A percentile compares a stretch with the other conserved stretches of the same genome.
Conservation (phyloP, 1,140 invertebrate genomes). For the Argopecten irradians region DNA sequence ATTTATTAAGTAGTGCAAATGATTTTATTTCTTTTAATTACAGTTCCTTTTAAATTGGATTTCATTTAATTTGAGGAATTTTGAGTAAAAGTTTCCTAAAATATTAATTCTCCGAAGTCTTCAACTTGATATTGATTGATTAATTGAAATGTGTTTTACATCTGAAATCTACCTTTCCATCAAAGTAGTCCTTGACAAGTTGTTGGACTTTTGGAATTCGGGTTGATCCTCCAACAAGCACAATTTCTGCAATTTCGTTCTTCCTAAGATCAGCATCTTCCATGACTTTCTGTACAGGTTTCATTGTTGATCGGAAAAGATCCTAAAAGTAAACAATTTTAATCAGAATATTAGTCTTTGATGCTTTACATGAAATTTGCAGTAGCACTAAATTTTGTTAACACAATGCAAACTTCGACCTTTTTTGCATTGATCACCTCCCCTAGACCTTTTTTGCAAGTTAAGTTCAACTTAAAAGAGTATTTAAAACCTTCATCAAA, state of each 20-base stretch:
- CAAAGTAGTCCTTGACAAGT: conserved; percentile 98
- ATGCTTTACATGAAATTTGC: background rate
- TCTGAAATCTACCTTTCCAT: conserved; percentile 75
- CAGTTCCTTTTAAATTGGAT: background rate
- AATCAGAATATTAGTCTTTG: no score
- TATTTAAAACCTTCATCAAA: background rate
- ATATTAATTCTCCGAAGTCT: background rate
- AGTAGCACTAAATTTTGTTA: background rate
- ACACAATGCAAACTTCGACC: background rate
- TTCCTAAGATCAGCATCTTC: conserved; percentile 99
- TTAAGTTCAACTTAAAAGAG: background rate
- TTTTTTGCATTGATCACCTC: background rate
- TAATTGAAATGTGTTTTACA: background rate
- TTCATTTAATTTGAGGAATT: background rate
- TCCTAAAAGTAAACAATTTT: conserved; percentile 81
- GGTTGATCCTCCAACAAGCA: conserved; percentile 98
- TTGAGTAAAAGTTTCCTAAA: background rate
- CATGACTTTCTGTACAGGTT: conserved; percentile 88
- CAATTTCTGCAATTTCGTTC: conserved; percentile 99
- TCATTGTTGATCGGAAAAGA: conserved; percentile 97
- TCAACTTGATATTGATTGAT: background rate
- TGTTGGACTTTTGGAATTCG: conserved; percentile 99
- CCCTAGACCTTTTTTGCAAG: background rate
- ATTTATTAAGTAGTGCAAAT: no score
- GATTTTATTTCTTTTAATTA: no score